These are phyloP conservation scores for Percina caprodes DNA, from an alignment of 2,113 vertebrate genomes.

Conservation along the genomic window DNA sequence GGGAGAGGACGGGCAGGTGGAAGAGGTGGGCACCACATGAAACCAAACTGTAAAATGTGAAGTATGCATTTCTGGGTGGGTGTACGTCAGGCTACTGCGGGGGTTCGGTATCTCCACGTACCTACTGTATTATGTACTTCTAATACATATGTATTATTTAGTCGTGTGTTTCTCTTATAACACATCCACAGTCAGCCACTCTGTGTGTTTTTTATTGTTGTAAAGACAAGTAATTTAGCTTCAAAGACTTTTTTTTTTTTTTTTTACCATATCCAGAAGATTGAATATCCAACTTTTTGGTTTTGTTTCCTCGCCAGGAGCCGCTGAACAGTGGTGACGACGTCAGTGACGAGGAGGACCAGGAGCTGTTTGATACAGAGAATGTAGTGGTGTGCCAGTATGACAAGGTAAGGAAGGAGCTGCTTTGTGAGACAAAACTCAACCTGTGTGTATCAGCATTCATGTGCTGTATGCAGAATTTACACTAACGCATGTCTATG, in stretches of 20 bases:
- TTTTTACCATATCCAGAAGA: too few relatives aligned
- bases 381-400: conserved; percentile 99
- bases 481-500: neutral
- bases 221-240: neutral
- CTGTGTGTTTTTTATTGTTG: too few relatives aligned
- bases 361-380: conserved; percentile 98
- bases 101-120: too few relatives aligned
- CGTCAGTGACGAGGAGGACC: conserved; percentile 97
- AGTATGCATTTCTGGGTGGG: too few relatives aligned
- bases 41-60: neutral
- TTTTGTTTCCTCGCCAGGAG: conserved; percentile 84
- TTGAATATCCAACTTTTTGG: neutral
- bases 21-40: conserved; percentile 86
- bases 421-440: neutral
- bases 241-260: too few relatives aligned
- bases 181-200: too few relatives aligned
- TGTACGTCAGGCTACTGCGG: too few relatives aligned
- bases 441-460: neutral
- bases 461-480: neutral
- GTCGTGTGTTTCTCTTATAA: neutral
- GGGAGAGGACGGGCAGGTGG: conserved; percentile 96
- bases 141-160: neutral
- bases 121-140: too few relatives aligned
- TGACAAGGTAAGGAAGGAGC: conserved; percentile 90
- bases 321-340: conserved; percentile 97